phyloP scores from a whole-genome alignment of 2,113 vertebrate genomes.

The Hippocampus comes region DNA sequence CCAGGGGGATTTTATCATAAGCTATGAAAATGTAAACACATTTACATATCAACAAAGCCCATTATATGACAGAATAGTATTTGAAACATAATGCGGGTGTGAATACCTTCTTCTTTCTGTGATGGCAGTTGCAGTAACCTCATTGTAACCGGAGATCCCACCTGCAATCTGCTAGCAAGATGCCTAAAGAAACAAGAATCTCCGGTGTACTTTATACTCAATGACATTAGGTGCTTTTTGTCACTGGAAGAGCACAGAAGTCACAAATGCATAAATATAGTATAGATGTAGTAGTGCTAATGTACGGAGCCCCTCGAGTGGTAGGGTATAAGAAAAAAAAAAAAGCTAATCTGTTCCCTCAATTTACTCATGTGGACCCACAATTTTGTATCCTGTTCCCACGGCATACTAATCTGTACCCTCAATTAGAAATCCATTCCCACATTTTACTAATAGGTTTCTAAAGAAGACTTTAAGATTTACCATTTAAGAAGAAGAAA shows the following conservation, averaged over 20 bases:
- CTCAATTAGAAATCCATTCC: no score
- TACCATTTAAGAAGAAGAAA: no score
- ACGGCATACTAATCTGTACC: no score
- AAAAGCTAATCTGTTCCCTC: no score
- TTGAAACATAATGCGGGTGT: neutral
- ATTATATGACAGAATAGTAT: neutral
- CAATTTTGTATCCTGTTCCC: no score
- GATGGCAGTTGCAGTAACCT: constrained; percentile 71
- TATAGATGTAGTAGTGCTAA: no score
- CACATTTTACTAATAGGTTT: no score
- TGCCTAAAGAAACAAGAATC: constrained; percentile 63
- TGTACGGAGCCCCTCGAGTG: no score
- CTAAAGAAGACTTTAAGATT: no score
- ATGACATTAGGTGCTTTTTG: neutral
- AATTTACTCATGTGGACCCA: no score
- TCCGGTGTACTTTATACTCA: neutral
- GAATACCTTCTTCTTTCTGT: constrained; percentile 64
- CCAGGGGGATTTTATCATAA: constrained; percentile 75
- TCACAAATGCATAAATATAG: neutral
- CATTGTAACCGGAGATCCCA: constrained; percentile 77
- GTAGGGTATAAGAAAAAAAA: no score
- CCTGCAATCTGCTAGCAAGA: constrained; percentile 77
- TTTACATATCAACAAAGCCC: neutral
- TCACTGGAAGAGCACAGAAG: neutral
- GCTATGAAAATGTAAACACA: constrained; percentile 50